phyloP scores from a whole-genome alignment of 2,113 vertebrate genomes.

The Silurus meridionalis region DNA sequence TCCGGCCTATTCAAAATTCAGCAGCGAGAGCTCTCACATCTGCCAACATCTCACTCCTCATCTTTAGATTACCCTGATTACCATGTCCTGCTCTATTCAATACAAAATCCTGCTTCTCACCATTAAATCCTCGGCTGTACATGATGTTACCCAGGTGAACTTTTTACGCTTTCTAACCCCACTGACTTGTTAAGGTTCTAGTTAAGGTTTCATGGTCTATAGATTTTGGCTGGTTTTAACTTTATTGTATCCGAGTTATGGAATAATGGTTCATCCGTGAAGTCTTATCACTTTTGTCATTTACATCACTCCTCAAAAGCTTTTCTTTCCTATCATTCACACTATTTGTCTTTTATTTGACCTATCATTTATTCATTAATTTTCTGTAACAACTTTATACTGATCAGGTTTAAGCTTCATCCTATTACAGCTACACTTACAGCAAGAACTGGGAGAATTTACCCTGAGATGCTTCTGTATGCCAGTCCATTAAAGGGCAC shows the following conservation, averaged over 20 bases:
- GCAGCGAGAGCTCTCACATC: neutral
- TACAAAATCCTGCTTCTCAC: neutral
- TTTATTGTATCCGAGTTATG: neutral
- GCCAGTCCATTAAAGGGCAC: neutral
- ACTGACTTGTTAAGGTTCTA: neutral
- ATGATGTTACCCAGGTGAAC: neutral
- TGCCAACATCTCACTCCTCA: constrained; percentile 17
- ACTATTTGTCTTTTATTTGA: neutral
- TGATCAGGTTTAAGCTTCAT: neutral
- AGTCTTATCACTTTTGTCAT: neutral
- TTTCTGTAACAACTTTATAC: neutral
- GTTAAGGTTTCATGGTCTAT: neutral
- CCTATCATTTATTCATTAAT: neutral
- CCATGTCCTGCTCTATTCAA: neutral
- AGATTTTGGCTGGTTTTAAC: neutral
- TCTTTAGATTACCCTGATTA: neutral
- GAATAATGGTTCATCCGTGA: neutral
- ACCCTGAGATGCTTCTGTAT: neutral
- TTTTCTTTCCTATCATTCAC: neutral
- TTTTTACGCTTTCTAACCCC: neutral
- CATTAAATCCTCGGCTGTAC: neutral
- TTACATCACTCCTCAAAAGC: neutral
- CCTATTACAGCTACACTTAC: neutral
- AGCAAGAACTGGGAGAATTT: neutral
- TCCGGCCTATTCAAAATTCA: neutral